These are phyloP conservation scores for Bradypodion ventrale DNA, from an alignment of 2,797 vertebrate species.

Conservation along the genomic window DNA sequence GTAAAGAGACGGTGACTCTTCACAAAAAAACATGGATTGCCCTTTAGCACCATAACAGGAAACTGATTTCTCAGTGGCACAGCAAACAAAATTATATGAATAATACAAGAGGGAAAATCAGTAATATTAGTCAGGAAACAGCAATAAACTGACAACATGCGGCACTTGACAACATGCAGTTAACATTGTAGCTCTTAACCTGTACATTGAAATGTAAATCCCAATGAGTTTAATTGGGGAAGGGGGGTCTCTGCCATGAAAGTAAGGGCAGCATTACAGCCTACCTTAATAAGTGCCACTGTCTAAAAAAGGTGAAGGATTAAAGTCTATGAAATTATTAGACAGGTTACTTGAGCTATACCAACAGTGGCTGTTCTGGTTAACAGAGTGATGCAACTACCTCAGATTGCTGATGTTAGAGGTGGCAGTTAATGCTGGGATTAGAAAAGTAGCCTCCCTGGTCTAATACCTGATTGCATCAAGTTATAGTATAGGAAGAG, in stretches of 20 bases:
- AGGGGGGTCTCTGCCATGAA: too few relatives aligned
- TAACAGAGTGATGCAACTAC: too few relatives aligned
- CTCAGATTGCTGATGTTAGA: too few relatives aligned
- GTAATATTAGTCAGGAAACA: background rate
- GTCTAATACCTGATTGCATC: too few relatives aligned
- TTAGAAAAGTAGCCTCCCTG: too few relatives aligned
- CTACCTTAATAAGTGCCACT: too few relatives aligned
- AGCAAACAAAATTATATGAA: background rate
- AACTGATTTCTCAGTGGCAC: background rate
- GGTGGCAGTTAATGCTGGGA: too few relatives aligned
- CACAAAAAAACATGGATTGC: background rate
- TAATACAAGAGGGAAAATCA: background rate
- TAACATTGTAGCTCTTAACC: background rate
- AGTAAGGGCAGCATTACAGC: background rate
- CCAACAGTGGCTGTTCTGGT: too few relatives aligned
- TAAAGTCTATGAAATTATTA: too few relatives aligned
- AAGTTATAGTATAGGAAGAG: too few relatives aligned
- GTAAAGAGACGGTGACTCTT: background rate
- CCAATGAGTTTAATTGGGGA: background rate
- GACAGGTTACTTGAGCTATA: too few relatives aligned
- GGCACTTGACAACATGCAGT: background rate
- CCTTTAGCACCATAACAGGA: background rate
- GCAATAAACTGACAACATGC: background rate
- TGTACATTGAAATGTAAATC: background rate
- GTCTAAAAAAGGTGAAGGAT: background rate